A percentile compares a stretch with the other conserved stretches of the same genome.
Evolutionary conservation across 2,113 vertebrate species (phyloP).

Genomic region (Aphyosemion australe): DNA sequence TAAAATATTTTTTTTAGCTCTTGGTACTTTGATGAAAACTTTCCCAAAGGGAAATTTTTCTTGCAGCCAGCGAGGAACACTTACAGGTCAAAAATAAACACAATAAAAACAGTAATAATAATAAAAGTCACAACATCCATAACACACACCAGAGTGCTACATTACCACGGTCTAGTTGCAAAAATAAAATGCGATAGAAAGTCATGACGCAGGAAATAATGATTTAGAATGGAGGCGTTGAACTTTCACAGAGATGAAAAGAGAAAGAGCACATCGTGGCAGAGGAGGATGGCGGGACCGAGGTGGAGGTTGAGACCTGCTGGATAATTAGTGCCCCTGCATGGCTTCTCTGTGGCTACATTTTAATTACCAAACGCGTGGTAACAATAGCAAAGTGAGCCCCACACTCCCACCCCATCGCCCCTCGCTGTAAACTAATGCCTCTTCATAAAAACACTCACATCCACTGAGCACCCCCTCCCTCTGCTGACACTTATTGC

Average conservation of each 20-base stretch:
- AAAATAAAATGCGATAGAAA: neutral
- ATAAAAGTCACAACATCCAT: no score
- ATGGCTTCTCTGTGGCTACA: slow-evolving; percentile 51
- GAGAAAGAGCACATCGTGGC: neutral
- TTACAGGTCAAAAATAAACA: no score
- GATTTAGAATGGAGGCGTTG: slow-evolving; percentile 8
- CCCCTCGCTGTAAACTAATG: slow-evolving; percentile 3
- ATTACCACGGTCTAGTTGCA: no score
- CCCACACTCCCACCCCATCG: neutral
- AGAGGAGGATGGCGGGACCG: slow-evolving; percentile 30
- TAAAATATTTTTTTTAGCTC: no score
- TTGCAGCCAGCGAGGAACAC: no score
- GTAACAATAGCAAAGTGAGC: slow-evolving; percentile 46
- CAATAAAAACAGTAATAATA: no score
- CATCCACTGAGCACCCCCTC: neutral
- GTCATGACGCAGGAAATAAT: slow-evolving; percentile 1
- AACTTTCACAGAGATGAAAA: slow-evolving; percentile 7
- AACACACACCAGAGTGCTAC: no score
- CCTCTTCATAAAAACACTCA: neutral
- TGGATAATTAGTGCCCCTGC: slow-evolving; percentile 79
- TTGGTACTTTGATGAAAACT: no score
- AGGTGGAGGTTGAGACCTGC: slow-evolving; percentile 70
- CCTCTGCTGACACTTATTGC: slow-evolving; percentile 18
- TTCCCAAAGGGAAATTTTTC: no score
- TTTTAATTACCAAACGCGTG: slow-evolving; percentile 71